These are phyloP conservation scores for Furcifer pardalis DNA, from an alignment of 2,797 vertebrate genomes.

Conservation along the genomic window DNA sequence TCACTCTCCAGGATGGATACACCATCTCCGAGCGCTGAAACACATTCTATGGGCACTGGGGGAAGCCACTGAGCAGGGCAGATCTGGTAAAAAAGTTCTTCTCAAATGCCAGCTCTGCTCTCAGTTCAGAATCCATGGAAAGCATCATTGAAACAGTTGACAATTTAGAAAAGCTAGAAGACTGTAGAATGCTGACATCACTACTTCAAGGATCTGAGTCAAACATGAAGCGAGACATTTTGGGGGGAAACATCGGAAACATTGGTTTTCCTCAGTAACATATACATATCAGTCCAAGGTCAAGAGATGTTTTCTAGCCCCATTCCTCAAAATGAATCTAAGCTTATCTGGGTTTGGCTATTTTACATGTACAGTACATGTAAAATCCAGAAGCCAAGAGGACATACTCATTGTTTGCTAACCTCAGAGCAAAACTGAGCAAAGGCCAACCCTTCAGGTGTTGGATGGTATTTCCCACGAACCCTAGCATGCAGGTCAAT, in stretches of 20 bases:
- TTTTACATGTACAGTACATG: background rate
- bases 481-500: too few relatives aligned
- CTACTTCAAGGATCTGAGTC: constrained; percentile 77
- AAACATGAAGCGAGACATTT: background rate
- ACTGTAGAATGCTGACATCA: constrained; percentile 74
- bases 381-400: background rate
- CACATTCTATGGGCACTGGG: constrained; percentile 95
- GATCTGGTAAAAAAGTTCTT: constrained; percentile 88
- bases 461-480: too few relatives aligned
- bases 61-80: constrained; percentile 85
- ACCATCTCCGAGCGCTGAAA: constrained; percentile 70
- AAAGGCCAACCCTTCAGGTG: background rate
- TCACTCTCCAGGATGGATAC: constrained; percentile 71
- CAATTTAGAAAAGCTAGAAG: constrained; percentile 80
- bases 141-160: constrained; percentile 77
- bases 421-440: too few relatives aligned
- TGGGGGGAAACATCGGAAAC: background rate
- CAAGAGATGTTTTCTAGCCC: background rate
- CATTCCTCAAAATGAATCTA: background rate
- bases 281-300: background rate
- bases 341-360: background rate
- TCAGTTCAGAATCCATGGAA: constrained; percentile 78
- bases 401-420: background rate
- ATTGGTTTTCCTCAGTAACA: too few relatives aligned
- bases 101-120: constrained; percentile 73